Evolutionary conservation across 2,888 invertebrate species (phyloP).

Genomic region (Sphecodes monilicornis): DNA sequence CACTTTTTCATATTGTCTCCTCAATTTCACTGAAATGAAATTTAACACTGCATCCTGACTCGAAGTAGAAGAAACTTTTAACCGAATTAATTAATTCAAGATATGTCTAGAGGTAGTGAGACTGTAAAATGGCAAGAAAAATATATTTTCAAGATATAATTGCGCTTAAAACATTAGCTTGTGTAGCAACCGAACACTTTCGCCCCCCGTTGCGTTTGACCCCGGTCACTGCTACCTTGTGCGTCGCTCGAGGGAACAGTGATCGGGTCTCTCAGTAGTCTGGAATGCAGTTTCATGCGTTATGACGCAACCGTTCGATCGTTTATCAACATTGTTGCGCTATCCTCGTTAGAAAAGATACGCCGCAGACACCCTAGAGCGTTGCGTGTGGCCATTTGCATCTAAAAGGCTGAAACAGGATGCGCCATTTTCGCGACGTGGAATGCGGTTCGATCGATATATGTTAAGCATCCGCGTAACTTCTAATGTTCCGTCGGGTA

Average conservation of each 20-base stretch:
- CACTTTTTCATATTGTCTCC: neutral
- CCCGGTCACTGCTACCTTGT: neutral
- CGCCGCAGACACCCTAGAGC: constrained; percentile 8
- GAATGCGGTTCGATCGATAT: constrained; percentile 16
- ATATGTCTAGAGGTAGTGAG: neutral
- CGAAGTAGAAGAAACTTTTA: neutral
- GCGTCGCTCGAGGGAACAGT: neutral
- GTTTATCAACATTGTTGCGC: constrained; percentile 22
- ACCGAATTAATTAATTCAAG: neutral
- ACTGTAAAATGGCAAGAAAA: neutral
- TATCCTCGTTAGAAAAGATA: neutral
- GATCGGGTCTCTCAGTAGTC: neutral
- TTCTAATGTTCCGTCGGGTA: neutral
- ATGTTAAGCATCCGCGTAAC: neutral
- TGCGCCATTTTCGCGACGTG: neutral
- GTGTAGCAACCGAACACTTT: neutral
- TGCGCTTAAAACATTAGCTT: neutral
- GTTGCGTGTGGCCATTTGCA: constrained; percentile 5
- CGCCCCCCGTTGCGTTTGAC: neutral
- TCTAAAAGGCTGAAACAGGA: neutral
- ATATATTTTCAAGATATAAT: neutral
- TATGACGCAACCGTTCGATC: constrained; percentile 42
- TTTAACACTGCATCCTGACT: neutral
- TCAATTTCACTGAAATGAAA: neutral
- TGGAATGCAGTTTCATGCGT: constrained; percentile 20